A percentile compares a stretch with the other conserved stretches of the same genome.
Conservation (phyloP, 2,113 vertebrate species). For the Neodontobutis hainanensis region DNA sequence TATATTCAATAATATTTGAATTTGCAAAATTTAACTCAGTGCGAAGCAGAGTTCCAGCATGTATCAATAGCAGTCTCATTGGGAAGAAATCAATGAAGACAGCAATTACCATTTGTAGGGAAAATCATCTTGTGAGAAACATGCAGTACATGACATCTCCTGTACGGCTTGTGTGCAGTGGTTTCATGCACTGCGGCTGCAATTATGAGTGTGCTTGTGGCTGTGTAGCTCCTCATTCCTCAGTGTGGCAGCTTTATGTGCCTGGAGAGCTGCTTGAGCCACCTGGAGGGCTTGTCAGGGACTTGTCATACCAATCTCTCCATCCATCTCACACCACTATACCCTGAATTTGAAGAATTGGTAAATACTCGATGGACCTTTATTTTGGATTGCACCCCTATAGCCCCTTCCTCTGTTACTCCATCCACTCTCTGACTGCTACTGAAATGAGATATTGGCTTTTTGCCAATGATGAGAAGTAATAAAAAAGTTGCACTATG, state of each 20-base stretch:
- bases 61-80: not conserved
- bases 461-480: constrained; percentile 36
- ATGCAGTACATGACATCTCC: constrained; percentile 28
- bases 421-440: constrained; percentile 50
- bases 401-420: constrained; percentile 25
- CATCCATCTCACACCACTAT: constrained; percentile 43
- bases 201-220: constrained; percentile 25
- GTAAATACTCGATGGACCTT: constrained; percentile 41
- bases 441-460: constrained; percentile 60
- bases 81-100: not conserved
- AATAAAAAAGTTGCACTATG: not conserved
- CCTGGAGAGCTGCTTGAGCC: constrained; percentile 14
- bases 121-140: not conserved
- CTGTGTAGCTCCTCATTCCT: constrained; percentile 23
- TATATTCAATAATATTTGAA: not conserved
- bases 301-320: constrained; percentile 34
- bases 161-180: constrained; percentile 7
- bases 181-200: constrained; percentile 13
- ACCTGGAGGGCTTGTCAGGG: constrained; percentile 42
- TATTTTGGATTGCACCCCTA: constrained; percentile 21
- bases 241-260: not conserved
- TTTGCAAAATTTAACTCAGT: not conserved
- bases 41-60: not conserved
- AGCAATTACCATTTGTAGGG: not conserved
- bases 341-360: constrained; percentile 40